Evolutionary conservation across 2,113 vertebrate genomes (phyloP).

Genomic region (zebrafish (Danio rerio)): DNA sequence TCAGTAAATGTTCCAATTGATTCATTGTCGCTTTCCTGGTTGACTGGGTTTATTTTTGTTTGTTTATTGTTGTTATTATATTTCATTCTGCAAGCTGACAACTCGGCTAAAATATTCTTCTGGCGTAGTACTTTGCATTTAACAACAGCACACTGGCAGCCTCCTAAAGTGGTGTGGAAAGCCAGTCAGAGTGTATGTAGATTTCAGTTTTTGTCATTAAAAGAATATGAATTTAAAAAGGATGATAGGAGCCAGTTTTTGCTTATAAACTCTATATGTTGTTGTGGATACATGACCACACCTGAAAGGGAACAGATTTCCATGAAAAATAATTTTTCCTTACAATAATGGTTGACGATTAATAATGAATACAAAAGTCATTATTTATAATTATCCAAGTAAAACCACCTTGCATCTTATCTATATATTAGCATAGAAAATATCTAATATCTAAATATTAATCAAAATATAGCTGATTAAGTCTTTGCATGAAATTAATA

Average conservation of each 20-base stretch:
- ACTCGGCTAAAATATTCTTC: neutral
- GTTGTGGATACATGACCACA: neutral
- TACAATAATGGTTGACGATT: no score
- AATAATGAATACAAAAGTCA: no score
- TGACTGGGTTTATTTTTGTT: neutral
- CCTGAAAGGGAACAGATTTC: neutral
- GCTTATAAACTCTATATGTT: neutral
- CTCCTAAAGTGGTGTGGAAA: neutral
- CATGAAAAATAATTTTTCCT: neutral
- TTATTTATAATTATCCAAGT: no score
- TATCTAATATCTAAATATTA: no score
- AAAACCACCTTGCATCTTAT: no score
- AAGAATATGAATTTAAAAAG: neutral
- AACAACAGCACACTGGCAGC: neutral
- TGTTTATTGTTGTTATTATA: slow-evolving; percentile 3
- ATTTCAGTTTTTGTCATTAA: neutral
- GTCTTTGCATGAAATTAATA: no score
- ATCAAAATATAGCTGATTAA: no score
- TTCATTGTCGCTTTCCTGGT: neutral
- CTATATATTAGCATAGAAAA: no score
- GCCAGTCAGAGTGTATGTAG: neutral
- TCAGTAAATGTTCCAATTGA: neutral
- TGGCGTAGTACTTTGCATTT: neutral
- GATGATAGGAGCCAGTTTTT: neutral
- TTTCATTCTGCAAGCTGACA: neutral